Conservation (phyloP, 2,113 vertebrate genomes). For the Pomatorhinus ruficollis region DNA sequence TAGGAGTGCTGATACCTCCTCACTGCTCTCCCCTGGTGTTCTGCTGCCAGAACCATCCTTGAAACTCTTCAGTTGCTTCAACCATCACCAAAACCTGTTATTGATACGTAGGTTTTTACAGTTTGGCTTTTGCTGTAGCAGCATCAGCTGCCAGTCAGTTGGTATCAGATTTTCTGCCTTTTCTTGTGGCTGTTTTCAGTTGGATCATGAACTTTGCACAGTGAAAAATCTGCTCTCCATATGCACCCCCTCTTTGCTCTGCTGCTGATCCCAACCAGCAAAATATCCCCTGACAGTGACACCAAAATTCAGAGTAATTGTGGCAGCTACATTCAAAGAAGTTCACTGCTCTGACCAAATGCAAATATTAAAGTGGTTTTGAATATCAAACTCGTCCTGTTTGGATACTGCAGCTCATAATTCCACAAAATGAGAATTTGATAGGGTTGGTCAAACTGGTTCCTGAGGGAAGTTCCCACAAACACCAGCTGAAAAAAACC, state of each 20-base stretch:
- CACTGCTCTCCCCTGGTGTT: not conserved
- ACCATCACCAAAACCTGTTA: not conserved
- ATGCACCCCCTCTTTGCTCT: not conserved
- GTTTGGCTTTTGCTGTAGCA: not conserved
- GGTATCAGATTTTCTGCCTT: not conserved
- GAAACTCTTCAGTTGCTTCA: not conserved
- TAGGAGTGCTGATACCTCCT: not conserved
- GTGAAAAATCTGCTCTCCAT: not conserved
- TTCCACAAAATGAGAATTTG: not conserved
- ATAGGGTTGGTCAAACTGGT: accelerated
- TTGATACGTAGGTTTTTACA: accelerated
- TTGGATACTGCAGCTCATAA: not conserved
- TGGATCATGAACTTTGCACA: not conserved
- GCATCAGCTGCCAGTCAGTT: not conserved
- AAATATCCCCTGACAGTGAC: not conserved
- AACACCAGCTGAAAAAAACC: not conserved
- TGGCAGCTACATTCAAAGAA: not conserved
- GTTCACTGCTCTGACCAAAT: not conserved
- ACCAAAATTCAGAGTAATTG: not conserved
- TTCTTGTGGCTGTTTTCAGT: not conserved
- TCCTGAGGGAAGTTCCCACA: not conserved
- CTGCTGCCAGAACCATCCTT: not conserved
- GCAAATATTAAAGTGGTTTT: not conserved
- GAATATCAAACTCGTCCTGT: not conserved
- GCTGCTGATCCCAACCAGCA: not conserved